Evolutionary conservation across 2,888 invertebrate genomes (phyloP).

Genomic region (Eristalis tenax): DNA sequence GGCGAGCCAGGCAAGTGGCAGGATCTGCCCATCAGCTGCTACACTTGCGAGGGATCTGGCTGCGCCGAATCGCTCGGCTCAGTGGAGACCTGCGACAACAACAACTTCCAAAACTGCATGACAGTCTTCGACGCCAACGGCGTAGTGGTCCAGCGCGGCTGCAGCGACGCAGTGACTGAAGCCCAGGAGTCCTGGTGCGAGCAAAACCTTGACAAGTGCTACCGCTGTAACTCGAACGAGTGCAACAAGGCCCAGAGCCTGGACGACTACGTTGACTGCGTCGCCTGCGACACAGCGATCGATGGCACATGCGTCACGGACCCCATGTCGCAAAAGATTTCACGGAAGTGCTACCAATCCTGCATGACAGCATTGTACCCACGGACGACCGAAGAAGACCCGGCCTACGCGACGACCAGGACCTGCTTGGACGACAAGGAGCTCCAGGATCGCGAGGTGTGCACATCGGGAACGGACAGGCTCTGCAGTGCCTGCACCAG

Average conservation of each 20-base stretch:
- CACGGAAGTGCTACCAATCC: slow-evolving; percentile 75
- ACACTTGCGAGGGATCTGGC: slow-evolving; percentile 73
- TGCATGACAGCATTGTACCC: slow-evolving; percentile 77
- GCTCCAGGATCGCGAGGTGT: slow-evolving; percentile 74
- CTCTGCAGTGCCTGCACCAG: slow-evolving; percentile 74
- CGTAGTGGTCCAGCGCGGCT: slow-evolving; percentile 76
- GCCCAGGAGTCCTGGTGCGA: slow-evolving; percentile 74
- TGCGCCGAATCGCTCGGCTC: slow-evolving; percentile 62
- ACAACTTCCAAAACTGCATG: slow-evolving; percentile 75
- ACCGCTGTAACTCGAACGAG: slow-evolving; percentile 78
- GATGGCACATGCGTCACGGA: slow-evolving; percentile 73
- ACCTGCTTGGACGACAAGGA: slow-evolving; percentile 78
- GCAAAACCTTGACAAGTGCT: slow-evolving; percentile 73
- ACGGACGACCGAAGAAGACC: slow-evolving; percentile 73
- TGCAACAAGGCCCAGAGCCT: slow-evolving; percentile 76
- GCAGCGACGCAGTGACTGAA: slow-evolving; percentile 73
- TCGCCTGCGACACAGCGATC: slow-evolving; percentile 75
- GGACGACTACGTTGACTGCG: slow-evolving; percentile 76
- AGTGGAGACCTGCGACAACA: slow-evolving; percentile 72
- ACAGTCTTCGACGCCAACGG: slow-evolving; percentile 75
- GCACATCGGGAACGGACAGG: slow-evolving; percentile 73
- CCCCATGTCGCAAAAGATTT: slow-evolving; percentile 58
- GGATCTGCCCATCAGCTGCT: slow-evolving; percentile 75
- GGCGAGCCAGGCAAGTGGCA: slow-evolving; percentile 79
- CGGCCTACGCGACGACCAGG: slow-evolving; percentile 76